These are phyloP conservation scores for Pseudomyrmex gracilis DNA, from an alignment of 1,140 invertebrate genomes.

Conservation along the genomic window DNA sequence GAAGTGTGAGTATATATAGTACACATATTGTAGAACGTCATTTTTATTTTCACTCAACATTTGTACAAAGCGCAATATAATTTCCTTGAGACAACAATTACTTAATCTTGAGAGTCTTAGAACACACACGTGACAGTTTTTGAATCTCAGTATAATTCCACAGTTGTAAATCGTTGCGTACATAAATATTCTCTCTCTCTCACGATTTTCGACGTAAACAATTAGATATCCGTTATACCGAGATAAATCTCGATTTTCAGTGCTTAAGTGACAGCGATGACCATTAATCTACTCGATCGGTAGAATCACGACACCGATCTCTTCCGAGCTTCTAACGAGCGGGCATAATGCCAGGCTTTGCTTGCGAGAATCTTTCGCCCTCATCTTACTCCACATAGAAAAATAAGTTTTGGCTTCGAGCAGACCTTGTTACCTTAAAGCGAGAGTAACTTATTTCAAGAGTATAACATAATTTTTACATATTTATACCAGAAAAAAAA, in stretches of 20 bases:
- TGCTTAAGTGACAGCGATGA: slow-evolving; percentile 74
- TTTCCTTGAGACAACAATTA: too few species aligned
- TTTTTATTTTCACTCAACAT: too few species aligned
- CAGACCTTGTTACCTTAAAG: background rate
- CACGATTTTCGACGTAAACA: slow-evolving; percentile 59
- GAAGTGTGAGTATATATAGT: too few species aligned
- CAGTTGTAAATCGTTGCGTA: background rate
- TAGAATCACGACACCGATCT: slow-evolving; percentile 73
- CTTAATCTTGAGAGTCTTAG: too few species aligned
- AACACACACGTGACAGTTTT: too few species aligned
- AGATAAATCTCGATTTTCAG: slow-evolving; percentile 74
- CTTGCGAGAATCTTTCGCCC: slow-evolving; percentile 18
- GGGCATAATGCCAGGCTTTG: slow-evolving; percentile 72
- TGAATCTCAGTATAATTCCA: background rate
- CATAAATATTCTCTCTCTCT: background rate
- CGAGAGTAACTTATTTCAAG: background rate
- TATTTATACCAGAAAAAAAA: too few species aligned
- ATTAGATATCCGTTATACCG: slow-evolving; percentile 64
- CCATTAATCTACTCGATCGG: slow-evolving; percentile 74
- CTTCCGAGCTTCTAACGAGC: slow-evolving; percentile 69
- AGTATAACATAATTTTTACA: too few species aligned
- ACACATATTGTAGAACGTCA: too few species aligned
- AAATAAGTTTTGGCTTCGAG: slow-evolving; percentile 6
- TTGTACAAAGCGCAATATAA: too few species aligned
- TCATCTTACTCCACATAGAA: slow-evolving; percentile 1